A percentile compares a stretch with the other conserved stretches of the same genome.
phyloP scores from a whole-genome alignment of 1,140 invertebrate genomes.

The Tetramorium parvispinum region DNA sequence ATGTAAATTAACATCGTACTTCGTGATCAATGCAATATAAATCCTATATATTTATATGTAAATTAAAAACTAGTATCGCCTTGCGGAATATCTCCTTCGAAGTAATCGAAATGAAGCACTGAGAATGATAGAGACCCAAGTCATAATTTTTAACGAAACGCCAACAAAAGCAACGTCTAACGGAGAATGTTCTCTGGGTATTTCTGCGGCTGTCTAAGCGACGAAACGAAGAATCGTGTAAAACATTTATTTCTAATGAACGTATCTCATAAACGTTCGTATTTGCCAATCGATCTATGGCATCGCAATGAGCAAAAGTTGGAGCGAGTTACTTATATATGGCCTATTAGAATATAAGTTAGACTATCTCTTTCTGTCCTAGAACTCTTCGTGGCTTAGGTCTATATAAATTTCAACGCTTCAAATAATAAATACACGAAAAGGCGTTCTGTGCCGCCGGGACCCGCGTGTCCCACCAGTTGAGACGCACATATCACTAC shows the following conservation, averaged over 20 bases:
- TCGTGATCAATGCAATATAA: conserved; percentile 57
- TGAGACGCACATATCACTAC: conserved; percentile 1
- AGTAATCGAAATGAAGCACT: conserved; percentile 64
- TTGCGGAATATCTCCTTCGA: conserved; percentile 75
- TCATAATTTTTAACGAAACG: conserved; percentile 12
- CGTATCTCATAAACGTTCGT: conserved; percentile 59
- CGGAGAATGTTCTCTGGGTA: conserved; percentile 4
- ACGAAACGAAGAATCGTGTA: background rate
- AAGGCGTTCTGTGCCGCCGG: background rate
- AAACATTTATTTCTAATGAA: conserved; percentile 62
- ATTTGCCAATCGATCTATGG: background rate
- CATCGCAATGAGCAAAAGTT: conserved; percentile 30
- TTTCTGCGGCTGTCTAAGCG: conserved; percentile 43
- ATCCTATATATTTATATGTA: conserved; percentile 57
- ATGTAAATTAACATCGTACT: conserved; percentile 55
- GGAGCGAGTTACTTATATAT: background rate
- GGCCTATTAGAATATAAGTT: background rate
- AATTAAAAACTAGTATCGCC: conserved; percentile 75
- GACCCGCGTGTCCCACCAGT: background rate
- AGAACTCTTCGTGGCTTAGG: conserved; percentile 1
- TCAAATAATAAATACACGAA: conserved; percentile 38
- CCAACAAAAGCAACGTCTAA: background rate
- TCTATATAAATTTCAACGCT: conserved; percentile 53
- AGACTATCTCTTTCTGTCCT: background rate
- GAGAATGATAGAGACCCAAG: conserved; percentile 48